Evolutionary conservation across 2,797 vertebrate genomes (phyloP), one percentile per base, ranked within the genome.

Genomic region (Streptopelia turtur): DNA sequence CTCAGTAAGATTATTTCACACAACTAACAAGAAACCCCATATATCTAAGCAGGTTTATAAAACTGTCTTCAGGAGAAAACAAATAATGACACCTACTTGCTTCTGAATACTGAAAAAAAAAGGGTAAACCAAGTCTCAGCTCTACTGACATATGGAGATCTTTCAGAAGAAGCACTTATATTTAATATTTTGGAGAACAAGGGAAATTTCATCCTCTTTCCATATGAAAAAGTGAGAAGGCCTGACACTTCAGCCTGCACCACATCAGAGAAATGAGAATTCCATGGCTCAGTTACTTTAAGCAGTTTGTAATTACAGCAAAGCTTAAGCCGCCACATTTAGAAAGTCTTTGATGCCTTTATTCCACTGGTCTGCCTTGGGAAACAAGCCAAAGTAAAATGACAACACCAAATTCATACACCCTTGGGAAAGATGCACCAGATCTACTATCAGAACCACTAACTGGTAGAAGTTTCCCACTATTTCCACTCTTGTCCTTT

Each of bases 291-390:
- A 79, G 82, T 68, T 89, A 93, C 53, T 75, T 75, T 68, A 31
- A 64, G 59, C 25, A 60, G 57, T 89, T 63, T 53, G 39, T 45
- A 87, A 87, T 82, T 79, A 87, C 53, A 89, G 66, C 35, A 60
- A 87, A 93, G 56, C 77, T 71, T 43, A 60, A 52, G 22, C 50
- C 25, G 18, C 52, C 66, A 64, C 53, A 82, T 78, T 94, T 82
- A 82, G 49, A 81, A 81, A 87, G 70, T 21, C 88, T 89, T 77
- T 83, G 77, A 83, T 83, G 61, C 15, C 69, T 77, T 90, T 83
- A 83, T 74, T 81, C n/a, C n/a, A 66, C n/a, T 83, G 72, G 22
- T 75, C 35, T 90, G 55, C 63, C 55, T 53, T 87, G 24, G 63
- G 33, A 89, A 82, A 65, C 33, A 24, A 2, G 23, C 66, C 75